Evolutionary conservation across 1,140 invertebrate genomes (phyloP), one percentile per base, ranked within the genome.

Genomic region (Drusus annulatus): DNA sequence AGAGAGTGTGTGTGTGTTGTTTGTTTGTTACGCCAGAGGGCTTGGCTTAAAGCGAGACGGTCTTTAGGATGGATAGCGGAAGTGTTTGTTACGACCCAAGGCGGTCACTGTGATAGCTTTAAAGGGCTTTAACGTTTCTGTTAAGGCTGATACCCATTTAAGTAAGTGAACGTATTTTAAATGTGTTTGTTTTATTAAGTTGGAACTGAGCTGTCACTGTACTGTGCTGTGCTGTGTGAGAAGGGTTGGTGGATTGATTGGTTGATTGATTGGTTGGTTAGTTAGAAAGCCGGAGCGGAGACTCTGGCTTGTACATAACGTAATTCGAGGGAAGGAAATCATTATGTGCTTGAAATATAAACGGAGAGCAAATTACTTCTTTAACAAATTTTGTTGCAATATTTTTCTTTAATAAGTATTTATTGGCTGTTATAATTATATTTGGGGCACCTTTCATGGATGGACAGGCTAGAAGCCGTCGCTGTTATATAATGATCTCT

Each of bases 371-470:
- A 83, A 83, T 76, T 83, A 81, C 75, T 83, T 80, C 82, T 81
- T 81, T 80, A 76, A 71, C 56, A 84, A 81, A 80, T 84, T 82
- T 77, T 79, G 83, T 84, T 84, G 83, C 83, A 84, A 84, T 84
- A 84, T 84, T 84, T 83, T 80, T 81, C 60, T 82, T 81, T 79
- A n/a, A 54, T 74, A 84, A 84, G 83, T 84, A 84, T 84, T 84
- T 84, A 84, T 84, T 80, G 83, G 81, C 80, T 82, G 83, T 82
- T 83, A 83, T 83, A 79, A 83, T 83, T 78, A 60, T 79, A 79
- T 83, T 81, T 63, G 82, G 82, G 52, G 63, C 76, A 76, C 78
- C 80, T 81, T 63, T 76, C 63, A 80, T 76, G 76, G 65, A 69
- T 77, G 23, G 74, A 60, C 17, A 52, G 58, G 76, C 63, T 45